Percentiles rank a stretch among this genome's conserved stretches.
Evolutionary conservation across 2,113 vertebrate species (phyloP).

Genomic region (Camelus dromedarius): DNA sequence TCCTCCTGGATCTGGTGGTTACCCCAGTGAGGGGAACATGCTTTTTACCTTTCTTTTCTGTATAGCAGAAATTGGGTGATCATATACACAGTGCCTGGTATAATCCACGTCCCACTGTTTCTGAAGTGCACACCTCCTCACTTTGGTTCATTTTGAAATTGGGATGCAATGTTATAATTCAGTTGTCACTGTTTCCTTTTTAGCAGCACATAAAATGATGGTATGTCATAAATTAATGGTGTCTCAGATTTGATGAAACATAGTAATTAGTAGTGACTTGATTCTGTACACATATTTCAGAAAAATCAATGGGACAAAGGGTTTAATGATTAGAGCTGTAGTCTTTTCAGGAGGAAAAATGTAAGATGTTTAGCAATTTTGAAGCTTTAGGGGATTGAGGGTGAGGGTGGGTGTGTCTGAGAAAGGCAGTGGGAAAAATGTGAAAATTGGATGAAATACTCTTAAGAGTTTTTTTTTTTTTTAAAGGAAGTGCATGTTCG

Average conservation of each 20-base stretch:
- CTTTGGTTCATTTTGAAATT: slow-evolving; percentile 46
- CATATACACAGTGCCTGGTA: background rate
- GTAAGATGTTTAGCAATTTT: background rate
- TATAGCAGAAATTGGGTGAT: background rate
- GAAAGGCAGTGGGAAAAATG: background rate
- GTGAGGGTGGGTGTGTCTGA: background rate
- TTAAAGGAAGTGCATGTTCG: background rate
- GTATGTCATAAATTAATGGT: background rate
- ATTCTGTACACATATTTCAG: background rate
- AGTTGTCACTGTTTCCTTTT: background rate
- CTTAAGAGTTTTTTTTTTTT: background rate
- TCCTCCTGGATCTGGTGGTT: background rate
- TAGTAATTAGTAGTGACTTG: background rate
- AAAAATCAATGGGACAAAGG: background rate
- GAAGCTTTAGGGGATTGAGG: background rate
- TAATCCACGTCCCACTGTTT: background rate
- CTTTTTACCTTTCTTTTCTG: background rate
- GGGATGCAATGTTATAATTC: background rate
- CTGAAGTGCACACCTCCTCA: background rate
- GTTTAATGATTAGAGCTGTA: background rate
- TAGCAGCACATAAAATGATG: background rate
- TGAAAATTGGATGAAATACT: background rate
- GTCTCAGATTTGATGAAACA: background rate
- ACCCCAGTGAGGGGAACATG: background rate
- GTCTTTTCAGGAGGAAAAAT: background rate